These are phyloP conservation scores for Clarias gariepinus DNA, from an alignment of 2,113 vertebrate genomes.

Conservation along the genomic window DNA sequence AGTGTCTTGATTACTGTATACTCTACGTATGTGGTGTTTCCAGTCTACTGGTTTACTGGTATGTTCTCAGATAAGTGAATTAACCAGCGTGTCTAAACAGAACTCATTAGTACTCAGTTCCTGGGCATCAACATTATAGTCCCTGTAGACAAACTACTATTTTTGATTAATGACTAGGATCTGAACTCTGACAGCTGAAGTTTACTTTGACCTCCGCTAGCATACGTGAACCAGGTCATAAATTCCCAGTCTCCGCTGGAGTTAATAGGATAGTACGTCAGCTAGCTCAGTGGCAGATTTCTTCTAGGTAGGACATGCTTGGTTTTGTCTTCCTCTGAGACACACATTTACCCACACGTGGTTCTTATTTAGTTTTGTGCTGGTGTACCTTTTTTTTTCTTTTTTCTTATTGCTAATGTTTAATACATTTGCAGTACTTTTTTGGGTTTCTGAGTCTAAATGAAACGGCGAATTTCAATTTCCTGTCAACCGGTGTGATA, in stretches of 20 bases:
- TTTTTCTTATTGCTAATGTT: not conserved
- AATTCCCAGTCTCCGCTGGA: not conserved
- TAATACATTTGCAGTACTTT: not conserved
- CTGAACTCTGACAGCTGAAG: conserved; percentile 25
- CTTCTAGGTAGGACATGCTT: conserved; percentile 19
- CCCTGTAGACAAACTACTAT: not conserved
- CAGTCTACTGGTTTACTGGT: no score
- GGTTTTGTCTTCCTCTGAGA: not conserved
- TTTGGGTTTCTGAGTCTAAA: conserved; percentile 17
- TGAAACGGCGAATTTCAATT: conserved; percentile 21
- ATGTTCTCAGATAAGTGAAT: not conserved
- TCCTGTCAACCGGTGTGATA: conserved; percentile 15
- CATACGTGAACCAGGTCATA: conserved; percentile 27
- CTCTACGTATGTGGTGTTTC: not conserved
- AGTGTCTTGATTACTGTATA: not conserved
- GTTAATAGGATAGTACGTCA: conserved; percentile 7
- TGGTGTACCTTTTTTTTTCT: not conserved
- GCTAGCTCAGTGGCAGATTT: conserved; percentile 26
- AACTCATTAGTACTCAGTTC: not conserved
- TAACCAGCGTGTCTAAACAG: not conserved
- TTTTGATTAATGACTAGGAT: conserved; percentile 7
- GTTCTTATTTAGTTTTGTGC: conserved; percentile 37
- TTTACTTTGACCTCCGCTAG: conserved; percentile 14
- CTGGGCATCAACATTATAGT: not conserved
- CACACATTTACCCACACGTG: conserved; percentile 33